These are phyloP conservation scores for Heloderma charlesbogerti DNA, from an alignment of 2,113 vertebrate species.

Conservation along the genomic window DNA sequence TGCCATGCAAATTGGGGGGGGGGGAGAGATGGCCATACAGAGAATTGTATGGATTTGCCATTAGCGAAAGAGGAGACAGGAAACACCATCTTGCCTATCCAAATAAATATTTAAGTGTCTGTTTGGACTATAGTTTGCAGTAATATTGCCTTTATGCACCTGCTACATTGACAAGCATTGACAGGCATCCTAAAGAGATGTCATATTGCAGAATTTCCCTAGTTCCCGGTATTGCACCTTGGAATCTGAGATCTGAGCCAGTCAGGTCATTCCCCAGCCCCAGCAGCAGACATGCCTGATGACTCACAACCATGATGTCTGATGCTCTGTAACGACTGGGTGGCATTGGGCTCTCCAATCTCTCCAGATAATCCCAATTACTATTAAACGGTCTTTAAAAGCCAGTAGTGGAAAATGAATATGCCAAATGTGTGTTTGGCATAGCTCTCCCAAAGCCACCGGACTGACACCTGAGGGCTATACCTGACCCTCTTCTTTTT, in stretches of 20 bases:
- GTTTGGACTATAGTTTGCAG: background rate
- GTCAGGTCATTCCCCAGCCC: background rate
- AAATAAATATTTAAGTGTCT: background rate
- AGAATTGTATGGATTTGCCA: background rate
- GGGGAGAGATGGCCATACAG: too few species aligned
- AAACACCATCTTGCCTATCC: background rate
- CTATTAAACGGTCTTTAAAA: background rate
- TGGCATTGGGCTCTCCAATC: rapidly evolving
- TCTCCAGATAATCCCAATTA: background rate
- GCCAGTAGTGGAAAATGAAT: slow-evolving; percentile 9
- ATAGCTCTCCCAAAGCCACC: background rate
- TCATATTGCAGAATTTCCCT: background rate
- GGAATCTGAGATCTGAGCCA: background rate
- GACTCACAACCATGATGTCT: background rate
- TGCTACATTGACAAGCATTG: background rate
- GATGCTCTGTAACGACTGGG: background rate
- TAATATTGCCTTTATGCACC: background rate
- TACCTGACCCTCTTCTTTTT: background rate
- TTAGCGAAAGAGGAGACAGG: background rate
- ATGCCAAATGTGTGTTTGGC: background rate
- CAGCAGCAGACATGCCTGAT: background rate
- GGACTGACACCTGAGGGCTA: background rate
- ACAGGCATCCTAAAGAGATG: background rate
- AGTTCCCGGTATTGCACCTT: background rate
- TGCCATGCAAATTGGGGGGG: background rate